A percentile compares a stretch with the other conserved stretches of the same genome.
Evolutionary conservation across 1,140 invertebrate genomes (phyloP).

Genomic region (Tachypleus tridentatus): DNA sequence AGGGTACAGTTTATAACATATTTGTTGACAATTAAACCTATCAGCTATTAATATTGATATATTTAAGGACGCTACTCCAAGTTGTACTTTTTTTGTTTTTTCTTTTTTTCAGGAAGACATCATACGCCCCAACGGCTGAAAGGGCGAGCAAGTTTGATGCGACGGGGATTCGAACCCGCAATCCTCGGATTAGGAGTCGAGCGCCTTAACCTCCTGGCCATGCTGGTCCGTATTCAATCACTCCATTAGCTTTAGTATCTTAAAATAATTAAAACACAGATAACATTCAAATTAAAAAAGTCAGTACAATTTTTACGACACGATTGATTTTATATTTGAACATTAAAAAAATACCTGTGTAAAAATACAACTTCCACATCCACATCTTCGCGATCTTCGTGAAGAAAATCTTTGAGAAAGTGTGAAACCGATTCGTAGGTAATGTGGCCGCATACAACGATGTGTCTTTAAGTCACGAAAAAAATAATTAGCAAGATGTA

Average conservation of each 20-base stretch:
- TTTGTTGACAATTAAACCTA: too few relatives aligned
- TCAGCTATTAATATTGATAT: too few relatives aligned
- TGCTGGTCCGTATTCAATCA: neutral
- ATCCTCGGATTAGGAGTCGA: too few relatives aligned
- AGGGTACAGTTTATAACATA: too few relatives aligned
- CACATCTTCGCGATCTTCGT: conserved; percentile 75
- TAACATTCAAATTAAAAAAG: neutral
- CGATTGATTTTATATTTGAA: neutral
- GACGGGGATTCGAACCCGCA: too few relatives aligned
- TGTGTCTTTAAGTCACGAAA: conserved; percentile 58
- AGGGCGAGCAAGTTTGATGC: too few relatives aligned
- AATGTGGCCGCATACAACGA: conserved; percentile 99
- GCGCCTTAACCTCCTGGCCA: too few relatives aligned
- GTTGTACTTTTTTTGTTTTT: too few relatives aligned
- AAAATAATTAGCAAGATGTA: neutral
- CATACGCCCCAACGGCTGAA: too few relatives aligned
- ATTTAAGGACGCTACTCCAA: too few relatives aligned
- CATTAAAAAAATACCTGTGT: conserved; percentile 56
- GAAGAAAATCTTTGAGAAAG: conserved; percentile 99
- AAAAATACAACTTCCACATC: conserved; percentile 28
- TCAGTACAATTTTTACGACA: neutral
- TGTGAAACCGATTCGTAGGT: conserved; percentile 99
- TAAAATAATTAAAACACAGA: neutral
- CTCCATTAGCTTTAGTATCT: neutral
- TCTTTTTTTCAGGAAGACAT: too few relatives aligned